Percentiles rank a stretch among this genome's conserved stretches.
These are phyloP conservation scores for Drosophila elegans DNA, from an alignment of 1,140 invertebrate genomes.

Conservation along the genomic window DNA sequence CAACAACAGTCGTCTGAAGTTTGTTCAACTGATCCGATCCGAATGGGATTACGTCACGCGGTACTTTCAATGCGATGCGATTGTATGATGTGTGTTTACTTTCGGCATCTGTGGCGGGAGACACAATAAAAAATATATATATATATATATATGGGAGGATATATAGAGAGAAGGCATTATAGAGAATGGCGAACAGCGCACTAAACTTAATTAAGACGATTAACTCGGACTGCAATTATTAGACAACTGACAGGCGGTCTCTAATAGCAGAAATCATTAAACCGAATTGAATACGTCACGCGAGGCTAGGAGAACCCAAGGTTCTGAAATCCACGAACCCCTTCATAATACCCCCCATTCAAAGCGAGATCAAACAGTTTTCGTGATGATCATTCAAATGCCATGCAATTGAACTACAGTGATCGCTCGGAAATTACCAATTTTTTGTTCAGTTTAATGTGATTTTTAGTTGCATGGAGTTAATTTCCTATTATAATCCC, in stretches of 20 bases:
- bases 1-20: constrained; percentile 23
- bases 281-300: constrained; percentile 52
- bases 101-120: constrained; percentile 22
- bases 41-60: constrained; percentile 30
- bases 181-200: neutral
- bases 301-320: constrained; percentile 39
- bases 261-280: constrained; percentile 25
- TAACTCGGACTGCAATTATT: constrained; percentile 46
- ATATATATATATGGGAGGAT: neutral
- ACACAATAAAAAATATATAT: constrained; percentile 4
- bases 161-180: neutral
- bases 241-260: constrained; percentile 25
- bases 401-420: constrained; percentile 13
- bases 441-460: neutral
- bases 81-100: constrained; percentile 40
- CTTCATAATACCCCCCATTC: neutral
- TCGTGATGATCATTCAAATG: constrained; percentile 27
- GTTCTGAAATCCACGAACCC: constrained; percentile 10
- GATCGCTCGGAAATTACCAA: neutral
- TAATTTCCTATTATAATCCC: neutral
- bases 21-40: constrained; percentile 11
- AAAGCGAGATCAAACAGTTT: constrained; percentile 18
- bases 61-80: constrained; percentile 35
- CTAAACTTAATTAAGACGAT: constrained; percentile 56
- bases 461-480: neutral